A percentile compares a stretch with the other conserved stretches of the same genome.
Evolutionary conservation across 2,888 invertebrate species (phyloP).

Genomic region (Apamea epomidion): DNA sequence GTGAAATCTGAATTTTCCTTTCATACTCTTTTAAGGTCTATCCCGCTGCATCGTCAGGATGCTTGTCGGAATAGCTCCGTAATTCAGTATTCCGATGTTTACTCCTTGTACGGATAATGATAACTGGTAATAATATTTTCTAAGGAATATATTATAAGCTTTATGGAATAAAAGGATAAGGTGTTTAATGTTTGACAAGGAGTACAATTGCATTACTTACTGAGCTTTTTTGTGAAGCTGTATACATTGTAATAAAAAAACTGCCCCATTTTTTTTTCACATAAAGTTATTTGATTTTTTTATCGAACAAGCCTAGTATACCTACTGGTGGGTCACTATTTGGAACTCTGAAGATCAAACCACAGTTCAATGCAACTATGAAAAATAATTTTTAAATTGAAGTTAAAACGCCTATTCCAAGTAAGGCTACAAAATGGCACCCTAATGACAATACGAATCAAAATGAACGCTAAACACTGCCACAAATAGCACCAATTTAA

Average conservation of each 20-base stretch:
- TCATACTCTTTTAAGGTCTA: conserved; percentile 60
- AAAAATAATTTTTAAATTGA: background rate
- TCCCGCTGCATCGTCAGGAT: conserved; percentile 51
- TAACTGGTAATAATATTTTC: conserved; percentile 25
- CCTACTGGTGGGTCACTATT: background rate
- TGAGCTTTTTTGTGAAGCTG: background rate
- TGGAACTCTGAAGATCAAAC: background rate
- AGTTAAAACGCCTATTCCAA: background rate
- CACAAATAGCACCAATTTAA: conserved; percentile 46
- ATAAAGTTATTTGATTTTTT: background rate
- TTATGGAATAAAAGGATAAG: conserved; percentile 25
- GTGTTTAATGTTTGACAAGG: conserved; percentile 17
- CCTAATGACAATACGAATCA: conserved; percentile 26
- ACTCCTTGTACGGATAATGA: conserved; percentile 26
- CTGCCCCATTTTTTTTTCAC: background rate
- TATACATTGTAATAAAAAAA: background rate
- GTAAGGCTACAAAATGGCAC: conserved; percentile 14
- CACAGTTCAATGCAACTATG: background rate
- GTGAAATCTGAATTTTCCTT: conserved; percentile 59
- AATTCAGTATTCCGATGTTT: conserved; percentile 49
- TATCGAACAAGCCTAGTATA: background rate
- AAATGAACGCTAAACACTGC: conserved; percentile 9
- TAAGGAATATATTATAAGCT: conserved; percentile 23
- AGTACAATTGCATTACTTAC: conserved; percentile 6
- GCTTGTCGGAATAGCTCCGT: conserved; percentile 36